Base-by-base conservation (phyloP, 2,113 vertebrate genomes). In the Halichoeres trimaculatus region DNA sequence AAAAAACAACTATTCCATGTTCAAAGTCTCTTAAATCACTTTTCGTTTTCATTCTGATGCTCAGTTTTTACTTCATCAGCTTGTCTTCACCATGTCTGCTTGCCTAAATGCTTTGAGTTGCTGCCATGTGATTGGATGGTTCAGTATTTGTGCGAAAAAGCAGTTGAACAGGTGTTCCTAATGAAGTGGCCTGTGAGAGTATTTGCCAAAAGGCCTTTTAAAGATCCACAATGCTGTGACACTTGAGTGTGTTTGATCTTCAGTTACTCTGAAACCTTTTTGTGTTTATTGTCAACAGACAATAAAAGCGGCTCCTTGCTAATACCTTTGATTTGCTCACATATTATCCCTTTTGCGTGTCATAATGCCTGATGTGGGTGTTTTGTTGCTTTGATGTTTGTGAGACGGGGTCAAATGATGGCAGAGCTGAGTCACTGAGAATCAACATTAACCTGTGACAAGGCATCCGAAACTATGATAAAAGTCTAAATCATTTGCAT, bases 341-440 rank as follows among this genome's bases (percentile, higher is more conserved):
- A 60, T 69, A 63, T 36, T 16, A 13, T 17, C 14, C 11, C 66
- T 76, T 60, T 30, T 75, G 47, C 34, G 22, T 24, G 20, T 64
- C 43, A 26, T 60, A 72, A 66, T 65, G 20, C 52, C 30, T 19
- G 16, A 48, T 62, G 58, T 78, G 64, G 52, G 60, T 56, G 57
- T 67, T 74, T 23, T 55, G n/a, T 55, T 50, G 22, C 67, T 85
- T 81, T 85, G 61, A 87, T 84, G 53, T 70, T 72, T 13, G 59
- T 56, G 22, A 78, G 58, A 54, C 60, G 54, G 16, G 30, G 23
- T 53, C 78, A 75, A 70, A 56, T 50, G 78, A 78, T 64, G 11
- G n/a, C 65, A 72, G 24, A 50, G 56, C 22, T 85, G 75, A 81
- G 70, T 82, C 80, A 87, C 56, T 36, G 30, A 57, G 45, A 86